These are phyloP conservation scores for Cataglyphis rosenhaueri DNA, from an alignment of 2,888 invertebrate genomes.

Conservation along the genomic window DNA sequence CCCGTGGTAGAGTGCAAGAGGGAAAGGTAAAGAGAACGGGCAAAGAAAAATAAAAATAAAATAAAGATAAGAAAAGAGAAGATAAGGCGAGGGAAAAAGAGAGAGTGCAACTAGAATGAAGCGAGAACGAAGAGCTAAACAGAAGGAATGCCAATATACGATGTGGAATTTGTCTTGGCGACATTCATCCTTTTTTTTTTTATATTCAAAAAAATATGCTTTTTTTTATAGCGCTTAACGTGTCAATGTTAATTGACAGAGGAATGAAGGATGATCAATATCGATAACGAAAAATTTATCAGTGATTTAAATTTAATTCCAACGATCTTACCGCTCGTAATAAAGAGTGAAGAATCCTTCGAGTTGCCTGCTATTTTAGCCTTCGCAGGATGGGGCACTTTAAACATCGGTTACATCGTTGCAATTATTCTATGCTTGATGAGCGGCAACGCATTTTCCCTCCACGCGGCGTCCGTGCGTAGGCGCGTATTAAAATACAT, in stretches of 20 bases:
- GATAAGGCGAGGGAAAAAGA: no score
- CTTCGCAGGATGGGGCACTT: background rate
- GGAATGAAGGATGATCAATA: background rate
- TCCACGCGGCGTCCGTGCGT: background rate
- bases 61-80: background rate
- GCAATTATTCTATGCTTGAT: background rate
- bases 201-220: background rate
- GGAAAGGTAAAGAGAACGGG: background rate
- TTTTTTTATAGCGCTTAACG: background rate
- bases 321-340: background rate
- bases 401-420: slow-evolving; percentile 1
- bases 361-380: no score
- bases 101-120: background rate
- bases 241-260: background rate
- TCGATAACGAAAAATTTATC: background rate
- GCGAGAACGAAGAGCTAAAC: background rate
- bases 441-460: slow-evolving; percentile 9
- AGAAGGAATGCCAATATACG: background rate
- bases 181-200: background rate
- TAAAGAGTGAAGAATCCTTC: background rate
- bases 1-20: background rate
- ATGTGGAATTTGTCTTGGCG: background rate
- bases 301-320: background rate
- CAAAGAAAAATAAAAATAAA: background rate
- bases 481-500: background rate